These are phyloP conservation scores for Hippocampus barbouri DNA, from an alignment of 2,113 vertebrate genomes.

Conservation along the genomic window DNA sequence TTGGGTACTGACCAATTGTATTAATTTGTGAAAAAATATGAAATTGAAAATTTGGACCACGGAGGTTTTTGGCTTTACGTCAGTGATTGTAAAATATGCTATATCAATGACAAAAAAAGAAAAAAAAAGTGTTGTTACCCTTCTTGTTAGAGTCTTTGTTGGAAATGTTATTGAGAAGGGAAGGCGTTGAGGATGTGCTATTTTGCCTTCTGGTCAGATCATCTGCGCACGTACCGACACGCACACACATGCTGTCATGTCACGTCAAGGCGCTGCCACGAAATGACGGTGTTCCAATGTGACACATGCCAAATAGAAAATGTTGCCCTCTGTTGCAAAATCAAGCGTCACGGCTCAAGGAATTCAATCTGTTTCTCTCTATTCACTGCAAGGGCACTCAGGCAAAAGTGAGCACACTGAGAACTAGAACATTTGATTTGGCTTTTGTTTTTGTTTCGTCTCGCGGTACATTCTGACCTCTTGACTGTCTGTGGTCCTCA, in stretches of 20 bases:
- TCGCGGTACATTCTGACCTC: background rate
- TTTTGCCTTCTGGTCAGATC: conserved; percentile 3
- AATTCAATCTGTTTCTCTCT: background rate
- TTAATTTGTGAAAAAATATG: too few relatives aligned
- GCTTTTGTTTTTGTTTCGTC: background rate
- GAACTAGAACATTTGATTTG: conserved; percentile 1
- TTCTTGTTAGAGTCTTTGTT: conserved; percentile 1
- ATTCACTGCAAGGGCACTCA: background rate
- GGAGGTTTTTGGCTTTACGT: too few relatives aligned
- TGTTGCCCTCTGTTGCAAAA: conserved; percentile 19
- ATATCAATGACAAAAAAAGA: background rate
- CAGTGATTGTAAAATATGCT: background rate
- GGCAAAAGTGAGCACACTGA: background rate
- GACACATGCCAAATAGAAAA: conserved; percentile 61
- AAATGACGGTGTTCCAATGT: conserved; percentile 42
- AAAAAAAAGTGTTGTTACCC: conserved; percentile 1
- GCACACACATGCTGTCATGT: background rate
- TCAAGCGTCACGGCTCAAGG: conserved; percentile 31
- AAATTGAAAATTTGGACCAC: too few relatives aligned
- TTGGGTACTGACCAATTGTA: too few relatives aligned
- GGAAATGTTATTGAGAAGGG: background rate
- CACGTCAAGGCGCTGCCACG: conserved; percentile 43
- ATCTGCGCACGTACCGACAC: conserved; percentile 12
- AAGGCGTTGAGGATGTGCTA: background rate
- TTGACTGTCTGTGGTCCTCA: background rate